phyloP scores from a whole-genome alignment of 2,113 vertebrate genomes.

The Eretmochelys imbricata region DNA sequence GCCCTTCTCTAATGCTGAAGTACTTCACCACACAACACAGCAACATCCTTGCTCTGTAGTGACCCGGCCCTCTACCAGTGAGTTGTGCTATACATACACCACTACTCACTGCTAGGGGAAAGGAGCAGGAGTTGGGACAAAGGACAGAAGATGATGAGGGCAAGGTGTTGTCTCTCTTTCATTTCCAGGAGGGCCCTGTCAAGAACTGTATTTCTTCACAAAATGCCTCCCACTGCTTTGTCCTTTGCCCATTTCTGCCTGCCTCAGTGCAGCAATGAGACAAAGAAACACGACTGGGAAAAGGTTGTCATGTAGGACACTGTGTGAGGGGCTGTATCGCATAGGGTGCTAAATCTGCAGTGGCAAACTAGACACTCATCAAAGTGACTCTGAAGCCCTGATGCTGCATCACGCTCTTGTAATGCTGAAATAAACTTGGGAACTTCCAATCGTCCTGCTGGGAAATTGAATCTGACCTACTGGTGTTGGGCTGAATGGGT shows the following conservation, averaged over 20 bases:
- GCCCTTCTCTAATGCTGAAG: not conserved
- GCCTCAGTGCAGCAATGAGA: not conserved
- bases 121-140: not conserved
- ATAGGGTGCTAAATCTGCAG: not conserved
- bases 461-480: not conserved
- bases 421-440: not conserved
- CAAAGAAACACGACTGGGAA: not conserved
- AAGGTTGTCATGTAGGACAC: not conserved
- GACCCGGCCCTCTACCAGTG: not conserved
- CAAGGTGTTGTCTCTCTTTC: not conserved
- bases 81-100: not conserved
- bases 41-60: not conserved
- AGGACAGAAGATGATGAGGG: not conserved
- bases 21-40: not conserved
- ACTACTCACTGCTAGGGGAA: not conserved
- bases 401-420: accelerated
- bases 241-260: not conserved
- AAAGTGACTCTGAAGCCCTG: not conserved
- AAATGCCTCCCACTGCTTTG: not conserved
- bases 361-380: not conserved
- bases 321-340: not conserved
- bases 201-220: not conserved
- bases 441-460: not conserved
- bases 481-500: not conserved
- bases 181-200: too few relatives aligned